Base-by-base conservation (phyloP, 1,140 invertebrate genomes). In the Leptopilina boulardi region DNA sequence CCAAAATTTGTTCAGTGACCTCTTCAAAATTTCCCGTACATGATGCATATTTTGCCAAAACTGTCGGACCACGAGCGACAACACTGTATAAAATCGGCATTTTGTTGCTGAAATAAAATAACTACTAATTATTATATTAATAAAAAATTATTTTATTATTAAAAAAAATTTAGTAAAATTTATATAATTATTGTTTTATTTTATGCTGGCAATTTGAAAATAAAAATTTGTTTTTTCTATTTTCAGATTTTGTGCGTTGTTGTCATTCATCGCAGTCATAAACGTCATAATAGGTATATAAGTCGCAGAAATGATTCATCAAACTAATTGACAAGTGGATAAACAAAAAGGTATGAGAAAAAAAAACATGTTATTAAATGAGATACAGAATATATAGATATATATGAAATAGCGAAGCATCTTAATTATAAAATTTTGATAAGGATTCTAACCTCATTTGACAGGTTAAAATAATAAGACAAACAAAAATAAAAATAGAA, bases 11-110 rank as follows among this genome's bases (percentile, higher is more conserved):
- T 89, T 98, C 96, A 9, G 97, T 97, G 9, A 99, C 96, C 92
- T 98, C 97, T 0, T 95, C 94, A 90, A 98, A 98, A 90, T 99
- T 98, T 10, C 97, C 98, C 78, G 95, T 94, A 90, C 97, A 98
- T 10, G 95, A 94, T 3, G 97, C 97, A 94, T 96, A 95, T 89
- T 97, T 97, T 2, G 96, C 95, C 4, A 99, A 92, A 41, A 98
- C 94, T 0, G 95, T 96, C n/a, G 93, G 94, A n/a, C 96, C 96
- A 82, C 97, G 92, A 15, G 97, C 94, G 80, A 98, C 94, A 18
- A 98, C 96, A 88, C 96, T 96, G 86, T 97, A 98, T 76, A 98
- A 91, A 83, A 98, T 94, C 74, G 96, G 96, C 97, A 98, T 98
- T 82, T 85, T 89, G 47, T 74, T 75, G 19, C 86, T 88, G 77